These are phyloP conservation scores for Enteromius anoplus DNA, from an alignment of 2,797 vertebrate genomes.

Conservation along the genomic window DNA sequence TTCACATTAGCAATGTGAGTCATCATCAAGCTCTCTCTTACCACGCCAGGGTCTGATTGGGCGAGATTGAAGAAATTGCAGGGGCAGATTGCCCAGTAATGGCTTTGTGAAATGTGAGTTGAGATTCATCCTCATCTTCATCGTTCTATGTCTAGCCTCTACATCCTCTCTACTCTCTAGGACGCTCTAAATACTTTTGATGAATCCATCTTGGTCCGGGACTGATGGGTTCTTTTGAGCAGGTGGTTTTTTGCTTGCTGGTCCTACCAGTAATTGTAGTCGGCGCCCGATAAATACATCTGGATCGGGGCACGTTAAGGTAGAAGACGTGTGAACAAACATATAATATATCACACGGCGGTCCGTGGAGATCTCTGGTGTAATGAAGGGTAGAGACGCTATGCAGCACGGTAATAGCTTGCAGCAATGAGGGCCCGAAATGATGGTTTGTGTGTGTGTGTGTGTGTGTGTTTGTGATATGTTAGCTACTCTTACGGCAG, in stretches of 20 bases:
- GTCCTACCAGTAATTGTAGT: slow-evolving; percentile 28
- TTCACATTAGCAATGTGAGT: slow-evolving; percentile 51
- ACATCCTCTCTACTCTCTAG: slow-evolving; percentile 31
- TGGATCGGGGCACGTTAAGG: background rate
- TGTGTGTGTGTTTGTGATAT: slow-evolving; percentile 38
- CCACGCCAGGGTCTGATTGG: slow-evolving; percentile 40
- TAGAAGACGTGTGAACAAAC: slow-evolving; percentile 44
- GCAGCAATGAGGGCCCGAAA: slow-evolving; percentile 26
- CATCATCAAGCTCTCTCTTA: slow-evolving; percentile 37
- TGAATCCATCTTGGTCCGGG: slow-evolving; percentile 33
- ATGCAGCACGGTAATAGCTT: slow-evolving; percentile 33
- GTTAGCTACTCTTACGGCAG: slow-evolving; percentile 39
- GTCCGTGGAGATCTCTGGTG: slow-evolving; percentile 43
- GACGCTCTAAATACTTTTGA: slow-evolving; percentile 35
- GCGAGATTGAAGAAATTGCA: slow-evolving; percentile 53
- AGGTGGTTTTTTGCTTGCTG: slow-evolving; percentile 32
- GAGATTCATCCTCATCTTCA: slow-evolving; percentile 30
- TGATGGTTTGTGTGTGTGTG: slow-evolving; percentile 39
- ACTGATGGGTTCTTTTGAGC: slow-evolving; percentile 40
- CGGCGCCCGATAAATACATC: slow-evolving; percentile 9
- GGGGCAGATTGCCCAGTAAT: slow-evolving; percentile 57
- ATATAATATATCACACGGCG: slow-evolving; percentile 40
- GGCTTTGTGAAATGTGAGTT: slow-evolving; percentile 58
- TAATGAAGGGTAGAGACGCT: slow-evolving; percentile 46
- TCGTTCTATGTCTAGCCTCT: slow-evolving; percentile 32